Evolutionary conservation across 2,797 vertebrate species (phyloP).

Genomic region (Xerus rutilus): DNA sequence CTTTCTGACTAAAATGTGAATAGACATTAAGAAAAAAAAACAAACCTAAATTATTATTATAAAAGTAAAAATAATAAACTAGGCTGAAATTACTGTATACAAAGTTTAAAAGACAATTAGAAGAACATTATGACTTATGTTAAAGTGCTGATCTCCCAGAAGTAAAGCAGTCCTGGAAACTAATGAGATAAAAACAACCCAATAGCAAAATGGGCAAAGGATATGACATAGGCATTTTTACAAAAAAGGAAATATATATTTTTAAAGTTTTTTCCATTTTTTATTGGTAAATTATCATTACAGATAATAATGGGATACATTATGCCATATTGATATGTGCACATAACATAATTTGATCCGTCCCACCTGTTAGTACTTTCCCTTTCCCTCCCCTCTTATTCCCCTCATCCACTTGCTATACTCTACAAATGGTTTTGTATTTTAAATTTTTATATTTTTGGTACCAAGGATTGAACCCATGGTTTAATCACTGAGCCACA

Average conservation of each 20-base stretch:
- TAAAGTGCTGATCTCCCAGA: not conserved
- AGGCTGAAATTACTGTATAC: conserved; percentile 33
- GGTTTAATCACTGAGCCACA: too few relatives aligned
- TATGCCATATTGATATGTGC: too few relatives aligned
- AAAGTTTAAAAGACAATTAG: conserved; percentile 43
- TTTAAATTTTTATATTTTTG: too few relatives aligned
- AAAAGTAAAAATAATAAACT: conserved; percentile 50
- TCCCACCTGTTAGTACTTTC: too few relatives aligned
- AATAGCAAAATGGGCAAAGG: not conserved
- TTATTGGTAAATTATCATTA: too few relatives aligned
- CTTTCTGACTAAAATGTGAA: conserved; percentile 8
- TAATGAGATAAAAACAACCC: not conserved
- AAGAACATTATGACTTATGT: not conserved
- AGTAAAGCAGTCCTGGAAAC: conserved; percentile 4
- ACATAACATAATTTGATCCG: too few relatives aligned
- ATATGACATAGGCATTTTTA: not conserved
- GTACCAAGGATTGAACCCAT: too few relatives aligned
- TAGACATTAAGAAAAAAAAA: not conserved
- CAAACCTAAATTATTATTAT: not conserved
- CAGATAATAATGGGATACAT: too few relatives aligned
- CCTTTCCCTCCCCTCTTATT: too few relatives aligned
- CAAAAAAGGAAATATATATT: not conserved
- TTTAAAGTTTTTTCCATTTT: too few relatives aligned
- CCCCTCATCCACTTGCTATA: too few relatives aligned
- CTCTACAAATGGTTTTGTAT: too few relatives aligned